Conservation (phyloP, 2,113 vertebrate genomes). For the Leiothrix lutea region DNA sequence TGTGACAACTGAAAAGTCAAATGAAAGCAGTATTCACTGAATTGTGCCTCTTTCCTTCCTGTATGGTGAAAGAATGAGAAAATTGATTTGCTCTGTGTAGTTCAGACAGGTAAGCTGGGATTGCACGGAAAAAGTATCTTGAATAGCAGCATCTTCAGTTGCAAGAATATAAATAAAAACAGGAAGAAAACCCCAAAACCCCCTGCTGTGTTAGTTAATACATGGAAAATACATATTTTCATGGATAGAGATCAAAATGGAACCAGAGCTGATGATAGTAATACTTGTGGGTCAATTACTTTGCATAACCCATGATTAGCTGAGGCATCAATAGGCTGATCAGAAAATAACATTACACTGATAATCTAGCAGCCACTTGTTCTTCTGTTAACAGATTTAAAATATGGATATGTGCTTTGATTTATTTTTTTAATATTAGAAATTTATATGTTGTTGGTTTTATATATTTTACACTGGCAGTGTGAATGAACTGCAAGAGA, state of each 20-base stretch:
- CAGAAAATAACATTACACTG: background rate
- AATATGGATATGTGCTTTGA: background rate
- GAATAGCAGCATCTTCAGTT: background rate
- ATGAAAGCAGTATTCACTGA: background rate
- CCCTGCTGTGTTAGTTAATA: background rate
- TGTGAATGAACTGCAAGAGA: background rate
- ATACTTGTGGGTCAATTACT: background rate
- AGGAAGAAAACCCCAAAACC: background rate
- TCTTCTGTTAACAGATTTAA: background rate
- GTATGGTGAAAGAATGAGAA: background rate
- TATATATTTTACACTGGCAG: background rate
- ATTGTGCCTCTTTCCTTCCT: background rate
- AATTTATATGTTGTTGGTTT: fast-evolving
- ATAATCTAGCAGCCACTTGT: background rate
- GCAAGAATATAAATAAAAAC: background rate
- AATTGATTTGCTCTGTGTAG: background rate
- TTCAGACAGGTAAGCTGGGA: background rate
- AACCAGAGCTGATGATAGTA: background rate
- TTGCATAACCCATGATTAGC: background rate
- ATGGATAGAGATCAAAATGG: background rate
- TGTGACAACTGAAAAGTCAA: background rate
- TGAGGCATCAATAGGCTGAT: background rate
- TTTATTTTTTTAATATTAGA: background rate
- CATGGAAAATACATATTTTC: background rate
- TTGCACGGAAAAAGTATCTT: background rate